Evolutionary conservation across 2,797 vertebrate species (phyloP).

Genomic region (Zalophus californianus): DNA sequence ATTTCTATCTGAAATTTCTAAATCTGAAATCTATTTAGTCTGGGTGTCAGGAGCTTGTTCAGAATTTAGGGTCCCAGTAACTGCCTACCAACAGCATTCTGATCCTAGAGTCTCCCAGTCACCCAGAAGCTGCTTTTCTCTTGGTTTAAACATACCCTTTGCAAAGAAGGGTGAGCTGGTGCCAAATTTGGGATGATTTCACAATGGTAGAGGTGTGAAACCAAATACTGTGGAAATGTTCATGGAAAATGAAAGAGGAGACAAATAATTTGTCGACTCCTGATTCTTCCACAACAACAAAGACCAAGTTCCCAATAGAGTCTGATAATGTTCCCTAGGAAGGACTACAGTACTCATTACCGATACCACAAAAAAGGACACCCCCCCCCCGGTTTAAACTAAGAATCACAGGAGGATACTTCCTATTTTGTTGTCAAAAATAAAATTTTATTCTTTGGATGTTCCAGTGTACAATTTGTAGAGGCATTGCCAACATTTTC

Average conservation of each 20-base stretch:
- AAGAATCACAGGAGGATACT: too few species aligned
- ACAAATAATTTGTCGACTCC: not conserved
- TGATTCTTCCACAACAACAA: not conserved
- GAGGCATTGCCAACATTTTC: not conserved
- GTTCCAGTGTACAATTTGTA: not conserved
- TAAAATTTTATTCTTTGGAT: not conserved
- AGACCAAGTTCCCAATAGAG: not conserved
- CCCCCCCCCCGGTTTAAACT: too few species aligned
- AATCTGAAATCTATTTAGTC: not conserved
- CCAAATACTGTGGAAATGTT: not conserved
- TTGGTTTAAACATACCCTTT: not conserved
- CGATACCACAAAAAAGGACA: too few species aligned
- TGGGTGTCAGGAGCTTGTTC: not conserved
- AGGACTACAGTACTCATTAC: not conserved
- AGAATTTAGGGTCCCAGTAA: not conserved
- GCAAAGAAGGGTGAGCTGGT: not conserved
- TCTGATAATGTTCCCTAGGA: not conserved
- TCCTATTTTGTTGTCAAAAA: not conserved
- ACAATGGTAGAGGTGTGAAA: not conserved
- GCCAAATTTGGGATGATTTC: not conserved
- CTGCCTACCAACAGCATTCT: not conserved
- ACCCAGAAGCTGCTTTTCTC: not conserved
- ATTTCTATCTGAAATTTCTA: not conserved
- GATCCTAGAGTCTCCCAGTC: not conserved
- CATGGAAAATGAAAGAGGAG: not conserved